Evolutionary conservation across 1,140 invertebrate genomes (phyloP), one percentile per base, ranked within the genome.

Genomic region (Branchinecta lynchi): DNA sequence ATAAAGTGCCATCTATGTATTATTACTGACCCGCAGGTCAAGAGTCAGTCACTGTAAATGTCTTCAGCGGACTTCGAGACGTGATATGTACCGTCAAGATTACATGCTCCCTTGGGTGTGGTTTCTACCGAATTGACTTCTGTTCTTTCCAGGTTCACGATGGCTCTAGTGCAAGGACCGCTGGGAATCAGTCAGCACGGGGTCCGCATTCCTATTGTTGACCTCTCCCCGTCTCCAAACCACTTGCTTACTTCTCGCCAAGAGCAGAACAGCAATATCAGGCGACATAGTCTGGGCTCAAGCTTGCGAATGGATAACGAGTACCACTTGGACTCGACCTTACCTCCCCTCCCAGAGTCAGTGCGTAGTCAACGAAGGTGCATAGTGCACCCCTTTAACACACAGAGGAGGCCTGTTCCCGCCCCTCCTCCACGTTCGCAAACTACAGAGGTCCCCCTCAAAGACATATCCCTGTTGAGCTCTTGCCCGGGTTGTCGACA

Each of bases 381-480:
- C 17, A 60, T 60, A 15, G 51, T 60, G 12, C 51, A 60, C 17
- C 51, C 51, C 51, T 60, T 60, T 60, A 60, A 60, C 51, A 60
- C 51, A 12, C 51, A 60, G 17, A 60, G 51, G 17, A 12, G 17
- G 12, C 17, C 51, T 3, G 6, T 60, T 12, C 12, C 51, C 12
- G 51, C 51, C 12, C 51, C 51, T 60, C 51, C 51, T 15, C 51
- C 51, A 60, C 51, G 51, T 20, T 60, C 51, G 17, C 12, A 15
- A 15, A 15, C 51, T 60, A 60, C 17, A 15, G 51, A 60, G 12
- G 51, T 20, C 12, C 51, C 51, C 12, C 12, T 60, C 17, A 60
- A 60, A 60, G 51, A 20, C 17, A 20, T 60, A 12, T 60, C 51
- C 17, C 3, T 20, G 17, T 60, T 6, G 12, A 60, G 51, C 51